A percentile compares a stretch with the other conserved stretches of the same genome.
These are phyloP conservation scores for Elmis aenea DNA, from an alignment of 2,888 invertebrate genomes.

Conservation along the genomic window DNA sequence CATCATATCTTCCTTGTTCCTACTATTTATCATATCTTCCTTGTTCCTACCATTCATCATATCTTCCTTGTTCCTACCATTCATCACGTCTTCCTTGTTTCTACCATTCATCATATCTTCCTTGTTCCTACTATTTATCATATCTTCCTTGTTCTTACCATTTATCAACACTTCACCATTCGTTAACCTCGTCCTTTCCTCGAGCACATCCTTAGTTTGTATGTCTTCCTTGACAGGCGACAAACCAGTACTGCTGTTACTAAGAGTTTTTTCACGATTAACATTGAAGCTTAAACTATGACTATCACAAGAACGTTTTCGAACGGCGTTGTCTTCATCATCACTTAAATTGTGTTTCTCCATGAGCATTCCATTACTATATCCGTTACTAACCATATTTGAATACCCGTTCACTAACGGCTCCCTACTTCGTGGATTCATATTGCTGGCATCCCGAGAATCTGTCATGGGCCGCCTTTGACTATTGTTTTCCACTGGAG, in stretches of 20 bases:
- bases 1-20: too few relatives aligned
- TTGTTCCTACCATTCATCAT: too few relatives aligned
- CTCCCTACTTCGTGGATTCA: constrained; percentile 44
- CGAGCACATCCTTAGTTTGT: constrained; percentile 12
- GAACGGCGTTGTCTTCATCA: constrained; percentile 30
- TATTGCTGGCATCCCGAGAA: constrained; percentile 46
- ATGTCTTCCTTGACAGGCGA: constrained; percentile 20
- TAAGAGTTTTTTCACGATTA: constrained; percentile 32
- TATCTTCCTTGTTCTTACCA: constrained; percentile 16
- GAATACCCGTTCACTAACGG: constrained; percentile 24
- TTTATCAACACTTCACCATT: constrained; percentile 12
- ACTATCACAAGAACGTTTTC: constrained; percentile 43
- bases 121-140: constrained; percentile 12
- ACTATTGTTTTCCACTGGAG: constrained; percentile 45
- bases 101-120: constrained; percentile 9
- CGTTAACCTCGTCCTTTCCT: constrained; percentile 8
- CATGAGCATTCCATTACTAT: constrained; percentile 34
- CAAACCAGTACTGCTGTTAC: constrained; percentile 22
- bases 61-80: too few relatives aligned
- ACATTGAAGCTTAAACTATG: constrained; percentile 39
- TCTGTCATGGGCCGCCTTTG: constrained; percentile 44
- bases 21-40: constrained; percentile 7
- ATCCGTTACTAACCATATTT: constrained; percentile 24
- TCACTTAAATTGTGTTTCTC: constrained; percentile 37
- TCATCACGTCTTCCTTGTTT: constrained; percentile 6